phyloP scores from a whole-genome alignment of 2,797 vertebrate species.

The Microctenopoma steveboyesi region DNA sequence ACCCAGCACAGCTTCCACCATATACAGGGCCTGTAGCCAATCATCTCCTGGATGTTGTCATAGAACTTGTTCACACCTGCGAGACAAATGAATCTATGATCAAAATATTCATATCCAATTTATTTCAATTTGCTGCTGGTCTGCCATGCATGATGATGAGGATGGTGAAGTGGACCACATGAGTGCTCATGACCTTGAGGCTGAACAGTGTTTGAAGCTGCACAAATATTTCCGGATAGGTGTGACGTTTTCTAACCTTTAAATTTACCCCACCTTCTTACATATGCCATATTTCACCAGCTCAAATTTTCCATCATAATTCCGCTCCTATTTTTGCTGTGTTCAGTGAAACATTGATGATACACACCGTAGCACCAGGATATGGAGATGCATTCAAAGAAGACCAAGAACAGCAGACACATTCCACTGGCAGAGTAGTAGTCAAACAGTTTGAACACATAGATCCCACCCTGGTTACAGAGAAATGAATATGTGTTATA shows the following conservation, averaged over 20 bases:
- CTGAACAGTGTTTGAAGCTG: constrained; percentile 44
- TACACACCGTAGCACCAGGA: constrained; percentile 97
- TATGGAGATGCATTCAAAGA: constrained; percentile 99
- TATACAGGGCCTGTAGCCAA: constrained; percentile 95
- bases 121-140: constrained; percentile 67
- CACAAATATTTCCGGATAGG: constrained; percentile 24
- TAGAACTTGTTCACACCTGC: constrained; percentile 98
- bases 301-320: background rate
- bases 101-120: constrained; percentile 72
- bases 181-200: constrained; percentile 60
- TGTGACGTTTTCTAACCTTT: constrained; percentile 25
- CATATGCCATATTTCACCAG: background rate
- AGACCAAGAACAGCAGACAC: constrained; percentile 97
- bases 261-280: background rate
- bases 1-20: constrained; percentile 99
- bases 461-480: constrained; percentile 91
- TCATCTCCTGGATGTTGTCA: constrained; percentile 98
- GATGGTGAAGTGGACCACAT: constrained; percentile 45
- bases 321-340: background rate
- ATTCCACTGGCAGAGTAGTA: constrained; percentile 99
- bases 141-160: constrained; percentile 68
- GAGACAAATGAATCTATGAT: constrained; percentile 60
- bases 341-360: constrained; percentile 24
- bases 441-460: constrained; percentile 98
- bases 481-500: constrained; percentile 27